Evolutionary conservation across 2,113 vertebrate genomes (phyloP), one percentile per base, ranked within the genome.

Genomic region (Gymnocephalus cernua): DNA sequence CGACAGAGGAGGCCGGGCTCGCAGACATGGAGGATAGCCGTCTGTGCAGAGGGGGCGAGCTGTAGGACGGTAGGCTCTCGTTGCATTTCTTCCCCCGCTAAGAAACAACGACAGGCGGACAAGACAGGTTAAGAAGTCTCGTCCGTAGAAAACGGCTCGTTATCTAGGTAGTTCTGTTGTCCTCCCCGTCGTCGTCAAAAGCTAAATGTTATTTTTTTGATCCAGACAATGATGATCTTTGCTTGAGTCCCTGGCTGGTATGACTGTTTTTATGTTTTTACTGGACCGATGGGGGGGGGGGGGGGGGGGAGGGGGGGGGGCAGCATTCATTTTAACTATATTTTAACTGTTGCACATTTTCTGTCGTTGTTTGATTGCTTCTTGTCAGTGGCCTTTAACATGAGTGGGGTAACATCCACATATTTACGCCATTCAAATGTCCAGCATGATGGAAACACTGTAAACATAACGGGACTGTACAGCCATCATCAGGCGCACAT

Each of bases 11-110:
- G 80, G 81, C 62, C 77, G 3, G 87, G 44, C 83, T 82, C 32
- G 68, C 21, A 68, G 86, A 83, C 82, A 91, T 89, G 89, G 89
- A 89, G 84, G 86, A 88, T 63, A 61, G 0, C 54, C 79, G 86
- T 87, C 82, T 87, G 67, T 78, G 83, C 87, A 23, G 81, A 86
- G 76, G 83, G 73, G 84, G 82, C 32, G 89, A 80, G 78, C 91
- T 64, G 83, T 86, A 87, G 84, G 82, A 88, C 86, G 84, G 84
- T 85, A 87, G 80, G 86, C 86, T 69, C 65, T 35, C 50, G 23
- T 59, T 35, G 12, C 14, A 3, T 23, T 5, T 47, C 41, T 5
- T 69, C 21, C 65, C 15, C 74, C 69, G 53, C 45, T 62, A 58
- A 74, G 66, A 86, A 77, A 87, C 86, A 89, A 88, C 80, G 64